Conservation (phyloP, 2,113 vertebrate species). For the Cyrtonyx montezumae region DNA sequence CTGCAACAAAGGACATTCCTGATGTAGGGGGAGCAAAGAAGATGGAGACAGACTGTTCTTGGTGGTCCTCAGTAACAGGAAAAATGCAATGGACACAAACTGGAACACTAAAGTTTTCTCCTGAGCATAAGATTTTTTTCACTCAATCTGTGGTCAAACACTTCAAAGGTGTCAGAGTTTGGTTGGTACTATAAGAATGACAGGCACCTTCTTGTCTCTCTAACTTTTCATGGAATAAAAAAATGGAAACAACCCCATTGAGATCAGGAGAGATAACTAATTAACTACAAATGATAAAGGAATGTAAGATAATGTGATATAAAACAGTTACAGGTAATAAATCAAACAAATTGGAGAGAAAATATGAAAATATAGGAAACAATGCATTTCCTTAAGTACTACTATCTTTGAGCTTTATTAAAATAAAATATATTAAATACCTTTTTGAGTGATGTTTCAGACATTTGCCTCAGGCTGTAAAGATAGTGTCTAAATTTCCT, state of each 20-base stretch:
- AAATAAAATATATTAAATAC: constrained; percentile 38
- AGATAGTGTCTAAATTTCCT: constrained; percentile 32
- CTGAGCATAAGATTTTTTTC: background rate
- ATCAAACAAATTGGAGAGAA: no score
- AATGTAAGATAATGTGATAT: no score
- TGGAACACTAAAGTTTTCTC: background rate
- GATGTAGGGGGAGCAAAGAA: background rate
- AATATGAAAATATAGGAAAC: background rate
- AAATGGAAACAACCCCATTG: no score
- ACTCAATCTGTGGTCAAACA: background rate
- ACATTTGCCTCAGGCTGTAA: constrained; percentile 7
- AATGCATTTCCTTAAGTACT: background rate
- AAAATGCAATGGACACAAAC: background rate
- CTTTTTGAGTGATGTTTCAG: constrained; percentile 14
- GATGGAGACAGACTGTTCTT: background rate
- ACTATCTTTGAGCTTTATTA: background rate
- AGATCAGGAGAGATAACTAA: no score
- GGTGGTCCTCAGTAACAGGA: background rate
- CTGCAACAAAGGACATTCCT: background rate
- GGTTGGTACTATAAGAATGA: no score
- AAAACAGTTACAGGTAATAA: no score
- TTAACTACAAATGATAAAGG: no score
- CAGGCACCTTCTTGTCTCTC: no score
- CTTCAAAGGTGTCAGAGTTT: background rate
- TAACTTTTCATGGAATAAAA: no score